These are phyloP conservation scores for Drosophila mimetica DNA, from an alignment of 2,888 invertebrate species.

Conservation along the genomic window DNA sequence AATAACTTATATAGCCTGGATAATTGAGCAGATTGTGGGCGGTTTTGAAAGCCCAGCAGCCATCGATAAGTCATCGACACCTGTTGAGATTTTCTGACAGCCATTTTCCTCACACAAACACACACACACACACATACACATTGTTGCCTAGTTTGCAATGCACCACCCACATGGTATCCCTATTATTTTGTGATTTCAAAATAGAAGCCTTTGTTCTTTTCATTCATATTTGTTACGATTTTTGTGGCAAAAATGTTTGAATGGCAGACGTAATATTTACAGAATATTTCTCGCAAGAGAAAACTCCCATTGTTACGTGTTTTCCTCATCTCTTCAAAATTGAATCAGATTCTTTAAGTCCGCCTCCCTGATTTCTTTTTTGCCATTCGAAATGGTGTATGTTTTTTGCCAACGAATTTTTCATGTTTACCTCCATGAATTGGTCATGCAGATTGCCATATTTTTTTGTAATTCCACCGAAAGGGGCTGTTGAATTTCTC, in stretches of 20 bases:
- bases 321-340: not conserved
- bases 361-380: not conserved
- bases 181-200: not conserved
- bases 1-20: slow-evolving; percentile 29
- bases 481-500: not conserved
- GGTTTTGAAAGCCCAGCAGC: not conserved
- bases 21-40: slow-evolving; percentile 30
- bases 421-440: not conserved
- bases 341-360: not conserved
- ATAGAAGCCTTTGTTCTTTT: not conserved
- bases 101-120: not conserved
- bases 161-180: not conserved
- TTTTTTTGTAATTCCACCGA: slow-evolving; percentile 3
- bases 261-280: not conserved
- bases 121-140: no score
- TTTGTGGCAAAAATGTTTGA: not conserved
- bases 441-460: slow-evolving; percentile 8
- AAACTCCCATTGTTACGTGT: not conserved
- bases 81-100: slow-evolving; percentile 9
- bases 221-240: not conserved
- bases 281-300: not conserved
- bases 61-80: slow-evolving; percentile 36
- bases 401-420: not conserved
- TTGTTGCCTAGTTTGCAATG: slow-evolving; percentile 1
- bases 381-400: not conserved